These are phyloP conservation scores for Microvelia longipes DNA, from an alignment of 1,140 invertebrate genomes.

Conservation along the genomic window DNA sequence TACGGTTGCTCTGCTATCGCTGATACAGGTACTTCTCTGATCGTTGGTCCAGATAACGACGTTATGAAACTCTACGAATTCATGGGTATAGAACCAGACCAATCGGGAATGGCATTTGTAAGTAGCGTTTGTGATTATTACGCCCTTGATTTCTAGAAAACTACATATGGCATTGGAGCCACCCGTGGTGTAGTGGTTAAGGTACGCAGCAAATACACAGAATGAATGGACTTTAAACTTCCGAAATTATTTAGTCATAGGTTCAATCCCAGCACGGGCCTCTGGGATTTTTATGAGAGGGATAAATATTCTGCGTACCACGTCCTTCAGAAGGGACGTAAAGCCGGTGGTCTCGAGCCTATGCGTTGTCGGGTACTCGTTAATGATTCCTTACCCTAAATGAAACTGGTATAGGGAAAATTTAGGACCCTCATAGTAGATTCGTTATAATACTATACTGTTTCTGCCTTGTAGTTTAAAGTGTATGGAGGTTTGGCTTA, in stretches of 20 bases:
- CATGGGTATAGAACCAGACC: conserved; percentile 15
- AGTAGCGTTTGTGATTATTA: conserved; percentile 2
- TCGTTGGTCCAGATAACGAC: conserved; percentile 47
- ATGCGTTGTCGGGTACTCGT: too few species aligned
- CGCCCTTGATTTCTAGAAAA: neutral
- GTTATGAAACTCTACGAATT: conserved; percentile 23
- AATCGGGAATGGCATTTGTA: conserved; percentile 4
- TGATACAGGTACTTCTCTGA: conserved; percentile 59
- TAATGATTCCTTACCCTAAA: too few species aligned
- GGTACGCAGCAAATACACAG: neutral
- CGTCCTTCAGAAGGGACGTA: too few species aligned
- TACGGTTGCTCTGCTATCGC: conserved; percentile 47
- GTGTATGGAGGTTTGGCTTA: too few species aligned
- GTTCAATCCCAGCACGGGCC: neutral
- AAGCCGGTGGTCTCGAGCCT: too few species aligned
- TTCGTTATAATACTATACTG: too few species aligned
- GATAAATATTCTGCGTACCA: neutral
- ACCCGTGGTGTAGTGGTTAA: too few species aligned
- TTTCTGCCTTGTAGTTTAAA: too few species aligned
- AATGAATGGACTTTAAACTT: neutral
- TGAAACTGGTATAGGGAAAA: too few species aligned
- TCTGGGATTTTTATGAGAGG: neutral
- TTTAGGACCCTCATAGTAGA: too few species aligned
- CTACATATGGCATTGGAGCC: too few species aligned
- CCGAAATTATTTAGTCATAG: neutral